phyloP scores from a whole-genome alignment of 2,113 vertebrate genomes.

The Chaetodon trifascialis region DNA sequence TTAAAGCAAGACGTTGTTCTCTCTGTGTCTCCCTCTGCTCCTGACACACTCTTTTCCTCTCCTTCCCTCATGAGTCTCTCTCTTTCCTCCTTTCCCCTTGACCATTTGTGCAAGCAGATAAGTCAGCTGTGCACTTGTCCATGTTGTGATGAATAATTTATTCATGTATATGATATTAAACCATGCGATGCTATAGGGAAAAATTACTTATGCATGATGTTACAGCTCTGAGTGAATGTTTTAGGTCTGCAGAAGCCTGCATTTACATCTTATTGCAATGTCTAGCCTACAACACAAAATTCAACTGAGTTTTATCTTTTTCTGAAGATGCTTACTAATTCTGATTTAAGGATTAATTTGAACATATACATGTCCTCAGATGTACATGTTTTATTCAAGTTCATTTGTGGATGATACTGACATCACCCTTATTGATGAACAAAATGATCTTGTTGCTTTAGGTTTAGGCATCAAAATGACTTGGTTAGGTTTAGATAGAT shows the following conservation, averaged over 20 bases:
- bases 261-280: not conserved
- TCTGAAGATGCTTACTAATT: not conserved
- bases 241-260: not conserved
- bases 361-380: not conserved
- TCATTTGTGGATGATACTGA: not conserved
- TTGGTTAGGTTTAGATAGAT: too few relatives aligned
- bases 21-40: not conserved
- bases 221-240: constrained; percentile 22
- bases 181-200: not conserved
- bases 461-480: too few relatives aligned
- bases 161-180: constrained; percentile 32
- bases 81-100: not conserved
- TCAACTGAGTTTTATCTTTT: too few relatives aligned
- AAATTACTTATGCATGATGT: constrained; percentile 14
- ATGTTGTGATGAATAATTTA: constrained; percentile 42
- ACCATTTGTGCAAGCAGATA: not conserved
- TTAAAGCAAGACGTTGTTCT: constrained; percentile 4
- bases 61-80: not conserved
- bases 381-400: not conserved
- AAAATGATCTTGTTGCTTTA: not conserved
- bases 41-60: not conserved
- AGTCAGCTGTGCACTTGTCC: constrained; percentile 9
- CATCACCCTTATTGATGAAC: too few relatives aligned
- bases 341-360: not conserved
- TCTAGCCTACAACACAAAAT: not conserved